Evolutionary conservation across 2,113 vertebrate genomes (phyloP).

Genomic region (Rhodinocichla rosea): DNA sequence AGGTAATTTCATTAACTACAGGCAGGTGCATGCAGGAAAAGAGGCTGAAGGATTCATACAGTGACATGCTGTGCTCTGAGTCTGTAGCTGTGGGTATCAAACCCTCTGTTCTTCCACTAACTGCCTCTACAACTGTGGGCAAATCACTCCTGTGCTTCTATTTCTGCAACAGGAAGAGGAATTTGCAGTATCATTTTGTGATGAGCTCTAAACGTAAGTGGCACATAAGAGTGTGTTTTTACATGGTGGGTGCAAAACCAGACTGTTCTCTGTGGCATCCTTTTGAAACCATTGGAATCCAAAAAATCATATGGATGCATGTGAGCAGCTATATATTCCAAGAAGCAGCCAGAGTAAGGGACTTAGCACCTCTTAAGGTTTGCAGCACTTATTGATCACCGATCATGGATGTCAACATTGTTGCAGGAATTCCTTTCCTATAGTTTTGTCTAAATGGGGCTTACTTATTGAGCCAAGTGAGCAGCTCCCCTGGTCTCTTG

Average conservation of each 20-base stretch:
- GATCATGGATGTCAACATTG: fast-evolving
- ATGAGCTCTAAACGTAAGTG: not conserved
- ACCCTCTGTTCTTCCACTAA: not conserved
- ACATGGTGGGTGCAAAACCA: not conserved
- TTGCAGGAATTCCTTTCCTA: not conserved
- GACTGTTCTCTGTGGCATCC: not conserved
- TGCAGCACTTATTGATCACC: not conserved
- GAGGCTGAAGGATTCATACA: not conserved
- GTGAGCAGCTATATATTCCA: not conserved
- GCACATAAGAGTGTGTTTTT: not conserved
- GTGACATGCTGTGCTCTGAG: not conserved
- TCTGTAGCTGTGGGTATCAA: not conserved
- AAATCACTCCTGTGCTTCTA: not conserved
- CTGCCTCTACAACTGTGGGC: not conserved
- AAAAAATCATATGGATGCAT: not conserved
- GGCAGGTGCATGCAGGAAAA: not conserved
- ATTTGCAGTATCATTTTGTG: not conserved
- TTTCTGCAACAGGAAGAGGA: not conserved
- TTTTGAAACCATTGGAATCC: not conserved
- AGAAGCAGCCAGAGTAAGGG: not conserved
- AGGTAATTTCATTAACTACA: not conserved
- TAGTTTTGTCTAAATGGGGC: not conserved
- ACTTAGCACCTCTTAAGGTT: not conserved
- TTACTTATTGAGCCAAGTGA: not conserved
- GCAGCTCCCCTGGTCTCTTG: not conserved